Evolutionary conservation across 1,140 invertebrate genomes (phyloP).

Genomic region (Aphelenchoides avenae): DNA sequence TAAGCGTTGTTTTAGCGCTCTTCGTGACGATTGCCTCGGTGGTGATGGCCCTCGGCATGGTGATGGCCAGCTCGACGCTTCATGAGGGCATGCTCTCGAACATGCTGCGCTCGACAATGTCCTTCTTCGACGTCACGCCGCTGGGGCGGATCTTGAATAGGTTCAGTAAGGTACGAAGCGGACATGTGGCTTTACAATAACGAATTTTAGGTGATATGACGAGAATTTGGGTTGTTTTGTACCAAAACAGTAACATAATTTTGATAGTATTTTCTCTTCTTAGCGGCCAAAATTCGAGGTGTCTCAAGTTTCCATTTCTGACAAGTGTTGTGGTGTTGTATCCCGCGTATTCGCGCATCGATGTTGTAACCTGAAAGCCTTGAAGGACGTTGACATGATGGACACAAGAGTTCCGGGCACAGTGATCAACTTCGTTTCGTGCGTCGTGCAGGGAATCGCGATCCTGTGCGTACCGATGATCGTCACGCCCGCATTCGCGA

Average conservation of each 20-base stretch:
- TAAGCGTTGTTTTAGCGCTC: slow-evolving; percentile 17
- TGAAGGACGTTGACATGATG: slow-evolving; percentile 43
- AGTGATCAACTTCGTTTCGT: slow-evolving; percentile 33
- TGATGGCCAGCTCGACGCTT: slow-evolving; percentile 70
- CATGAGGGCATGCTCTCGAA: slow-evolving; percentile 72
- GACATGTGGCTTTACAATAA: no score
- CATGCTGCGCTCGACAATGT: slow-evolving; percentile 69
- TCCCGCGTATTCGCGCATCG: no score
- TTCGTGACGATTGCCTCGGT: slow-evolving; percentile 52
- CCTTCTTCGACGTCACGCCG: slow-evolving; percentile 68
- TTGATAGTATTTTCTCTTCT: no score
- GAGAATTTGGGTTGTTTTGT: no score
- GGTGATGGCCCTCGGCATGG: slow-evolving; percentile 57
- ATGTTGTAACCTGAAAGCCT: no score
- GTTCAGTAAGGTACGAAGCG: slow-evolving; percentile 76
- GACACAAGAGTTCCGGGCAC: slow-evolving; percentile 36
- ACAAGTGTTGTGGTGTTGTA: no score
- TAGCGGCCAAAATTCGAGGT: no score
- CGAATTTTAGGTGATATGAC: no score
- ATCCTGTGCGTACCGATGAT: slow-evolving; percentile 45
- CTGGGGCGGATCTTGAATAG: slow-evolving; percentile 73
- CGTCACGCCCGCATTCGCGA: slow-evolving; percentile 32
- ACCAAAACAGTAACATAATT: no score
- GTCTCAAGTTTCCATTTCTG: no score
- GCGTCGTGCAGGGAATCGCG: slow-evolving; percentile 33